Percentiles rank a stretch among this genome's conserved stretches.
phyloP scores from a whole-genome alignment of 2,797 vertebrate genomes.

The Synaphobranchus kaupii region DNA sequence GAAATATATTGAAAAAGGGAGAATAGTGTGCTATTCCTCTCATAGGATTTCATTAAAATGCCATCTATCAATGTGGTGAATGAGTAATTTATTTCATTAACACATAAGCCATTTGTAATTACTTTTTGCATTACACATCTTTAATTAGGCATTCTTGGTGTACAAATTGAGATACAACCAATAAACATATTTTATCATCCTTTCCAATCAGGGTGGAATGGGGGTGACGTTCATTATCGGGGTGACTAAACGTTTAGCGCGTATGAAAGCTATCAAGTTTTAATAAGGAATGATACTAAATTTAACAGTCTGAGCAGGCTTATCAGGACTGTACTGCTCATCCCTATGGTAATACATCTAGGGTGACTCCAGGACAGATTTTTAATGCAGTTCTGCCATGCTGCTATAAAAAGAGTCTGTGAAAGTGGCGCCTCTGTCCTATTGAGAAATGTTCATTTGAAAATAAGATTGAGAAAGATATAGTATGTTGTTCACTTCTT shows the following conservation, averaged over 20 bases:
- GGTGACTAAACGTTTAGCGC: background rate
- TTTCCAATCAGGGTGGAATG: background rate
- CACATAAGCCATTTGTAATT: slow-evolving; percentile 45
- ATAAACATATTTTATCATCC: background rate
- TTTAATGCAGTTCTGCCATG: slow-evolving; percentile 5
- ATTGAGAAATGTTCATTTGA: background rate
- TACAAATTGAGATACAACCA: background rate
- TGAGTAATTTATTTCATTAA: slow-evolving; percentile 52
- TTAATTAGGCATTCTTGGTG: slow-evolving; percentile 5
- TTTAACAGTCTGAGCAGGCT: background rate
- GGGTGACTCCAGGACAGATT: background rate
- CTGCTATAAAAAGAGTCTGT: background rate
- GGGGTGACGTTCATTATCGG: background rate
- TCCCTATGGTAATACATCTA: background rate
- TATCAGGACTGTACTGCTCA: background rate
- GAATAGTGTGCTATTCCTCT: slow-evolving; percentile 13
- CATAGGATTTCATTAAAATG: slow-evolving; percentile 47
- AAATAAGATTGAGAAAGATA: background rate
- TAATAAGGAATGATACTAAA: background rate
- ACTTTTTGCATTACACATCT: slow-evolving; percentile 32
- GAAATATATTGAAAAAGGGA: background rate
- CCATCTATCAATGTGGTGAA: slow-evolving; percentile 44
- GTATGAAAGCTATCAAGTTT: background rate
- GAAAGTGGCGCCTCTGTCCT: background rate
- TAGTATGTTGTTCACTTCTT: background rate